Evolutionary conservation across 1,140 invertebrate genomes (phyloP).

Genomic region (Cardiocondyla obscurior): DNA sequence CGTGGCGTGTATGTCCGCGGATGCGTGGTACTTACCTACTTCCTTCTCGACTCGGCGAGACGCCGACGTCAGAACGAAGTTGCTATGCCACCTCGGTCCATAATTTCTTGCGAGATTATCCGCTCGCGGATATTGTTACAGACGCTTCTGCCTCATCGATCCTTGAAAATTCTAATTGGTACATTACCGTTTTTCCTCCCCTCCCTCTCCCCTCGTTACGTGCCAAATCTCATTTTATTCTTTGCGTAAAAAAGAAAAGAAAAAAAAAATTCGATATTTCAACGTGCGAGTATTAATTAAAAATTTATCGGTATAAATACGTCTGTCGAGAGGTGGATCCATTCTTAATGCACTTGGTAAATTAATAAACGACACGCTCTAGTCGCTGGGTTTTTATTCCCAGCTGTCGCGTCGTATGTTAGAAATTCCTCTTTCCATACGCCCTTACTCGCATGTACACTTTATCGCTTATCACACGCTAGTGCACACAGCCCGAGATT

Average conservation of each 20-base stretch:
- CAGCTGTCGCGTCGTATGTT: neutral
- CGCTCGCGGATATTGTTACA: neutral
- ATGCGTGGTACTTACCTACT: conserved; percentile 41
- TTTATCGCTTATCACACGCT: neutral
- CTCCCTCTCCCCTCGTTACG: no score
- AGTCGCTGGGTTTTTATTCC: neutral
- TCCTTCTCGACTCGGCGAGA: conserved; percentile 38
- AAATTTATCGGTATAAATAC: neutral
- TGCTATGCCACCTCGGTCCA: neutral
- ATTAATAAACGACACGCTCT: neutral
- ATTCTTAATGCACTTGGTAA: neutral
- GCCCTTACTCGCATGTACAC: neutral
- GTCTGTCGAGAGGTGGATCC: neutral
- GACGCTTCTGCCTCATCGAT: neutral
- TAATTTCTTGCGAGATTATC: conserved; percentile 26
- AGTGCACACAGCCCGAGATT: neutral
- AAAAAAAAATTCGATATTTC: neutral
- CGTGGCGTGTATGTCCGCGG: neutral
- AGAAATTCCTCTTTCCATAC: neutral
- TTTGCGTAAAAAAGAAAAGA: no score
- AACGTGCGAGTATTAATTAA: neutral
- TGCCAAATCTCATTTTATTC: neutral
- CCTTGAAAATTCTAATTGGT: neutral
- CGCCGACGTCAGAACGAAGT: neutral
- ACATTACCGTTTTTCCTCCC: neutral